Base-by-base conservation (phyloP, 2,888 invertebrate species). In the Silvanus unidentatus region DNA sequence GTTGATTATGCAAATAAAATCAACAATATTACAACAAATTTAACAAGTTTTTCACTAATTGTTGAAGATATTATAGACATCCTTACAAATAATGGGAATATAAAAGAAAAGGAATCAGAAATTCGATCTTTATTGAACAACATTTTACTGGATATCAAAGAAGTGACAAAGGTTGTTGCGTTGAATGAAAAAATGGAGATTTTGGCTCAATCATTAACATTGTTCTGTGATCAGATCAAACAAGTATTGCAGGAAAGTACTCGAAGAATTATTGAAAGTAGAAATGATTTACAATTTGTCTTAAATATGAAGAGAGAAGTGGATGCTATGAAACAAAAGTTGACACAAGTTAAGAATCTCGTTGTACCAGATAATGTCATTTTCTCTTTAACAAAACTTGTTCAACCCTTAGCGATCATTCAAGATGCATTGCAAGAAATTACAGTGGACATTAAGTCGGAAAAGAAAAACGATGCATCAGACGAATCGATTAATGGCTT, bases 161-260 rank as follows among this genome's bases (percentile, higher is more conserved):
- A 49, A 35, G 36, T 49, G 3, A 40, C 38, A 14, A 28, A 27
- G 9, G 35, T 29, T n/a, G 45, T 59, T n/a, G 47, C 50, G n/a
- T 40, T 61, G 5, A 60, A 61, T 30, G 61, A 60, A 46, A 61
- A 61, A 50, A 60, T 60, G 56, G 61, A 61, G 43, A 53, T 60
- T 16, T 10, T 60, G 12, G 48, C 47, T 8, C 61, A 61, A 40
- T 52, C 60, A 6, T 37, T 57, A 9, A 45, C 14, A 39, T 14
- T 60, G 11, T 58, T 59, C 35, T 14, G 35, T 1, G 39, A 39
- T n/a, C 39, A 39, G 30, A 13, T 58, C 14, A 30, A 47, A n/a
- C 32, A 13, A n/a, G 10, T 55, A 6, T 36, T 42, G 38, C 28
- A 45, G 10, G 40, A 53, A 13, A 35, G 57, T 12, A 44, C 44